Percentiles rank a stretch among this genome's conserved stretches.
phyloP scores from a whole-genome alignment of 2,797 vertebrate genomes.

The Psittacula echo region DNA sequence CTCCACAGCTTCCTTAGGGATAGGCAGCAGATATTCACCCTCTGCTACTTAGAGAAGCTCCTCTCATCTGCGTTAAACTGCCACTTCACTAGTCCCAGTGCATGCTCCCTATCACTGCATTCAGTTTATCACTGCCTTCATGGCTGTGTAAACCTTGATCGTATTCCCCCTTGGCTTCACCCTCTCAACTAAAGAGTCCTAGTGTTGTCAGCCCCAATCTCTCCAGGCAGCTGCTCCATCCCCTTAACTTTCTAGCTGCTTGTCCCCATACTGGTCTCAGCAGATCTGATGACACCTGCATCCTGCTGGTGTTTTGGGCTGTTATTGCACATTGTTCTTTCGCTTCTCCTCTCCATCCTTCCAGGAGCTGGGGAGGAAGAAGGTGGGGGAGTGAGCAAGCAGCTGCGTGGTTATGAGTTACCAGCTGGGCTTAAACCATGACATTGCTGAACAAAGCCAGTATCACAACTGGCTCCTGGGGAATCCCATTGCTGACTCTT shows the following conservation, averaged over 20 bases:
- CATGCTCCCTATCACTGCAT: background rate
- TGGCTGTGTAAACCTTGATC: background rate
- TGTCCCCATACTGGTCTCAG: background rate
- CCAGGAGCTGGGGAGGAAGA: background rate
- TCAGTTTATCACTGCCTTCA: background rate
- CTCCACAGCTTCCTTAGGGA: background rate
- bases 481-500: background rate
- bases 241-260: background rate
- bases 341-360: background rate
- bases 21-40: background rate
- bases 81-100: background rate
- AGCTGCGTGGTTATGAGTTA: background rate
- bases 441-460: background rate
- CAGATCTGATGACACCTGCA: background rate
- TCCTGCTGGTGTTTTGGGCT: background rate
- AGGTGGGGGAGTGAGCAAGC: background rate
- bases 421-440: background rate
- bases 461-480: background rate
- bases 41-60: background rate
- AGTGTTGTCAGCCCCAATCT: background rate
- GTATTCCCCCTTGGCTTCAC: background rate
- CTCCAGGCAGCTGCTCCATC: background rate
- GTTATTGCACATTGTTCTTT: background rate
- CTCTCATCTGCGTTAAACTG: background rate
- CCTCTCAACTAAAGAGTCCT: background rate